Evolutionary conservation across 2,113 vertebrate species (phyloP).

Genomic region (Brienomyrus longianalis): DNA sequence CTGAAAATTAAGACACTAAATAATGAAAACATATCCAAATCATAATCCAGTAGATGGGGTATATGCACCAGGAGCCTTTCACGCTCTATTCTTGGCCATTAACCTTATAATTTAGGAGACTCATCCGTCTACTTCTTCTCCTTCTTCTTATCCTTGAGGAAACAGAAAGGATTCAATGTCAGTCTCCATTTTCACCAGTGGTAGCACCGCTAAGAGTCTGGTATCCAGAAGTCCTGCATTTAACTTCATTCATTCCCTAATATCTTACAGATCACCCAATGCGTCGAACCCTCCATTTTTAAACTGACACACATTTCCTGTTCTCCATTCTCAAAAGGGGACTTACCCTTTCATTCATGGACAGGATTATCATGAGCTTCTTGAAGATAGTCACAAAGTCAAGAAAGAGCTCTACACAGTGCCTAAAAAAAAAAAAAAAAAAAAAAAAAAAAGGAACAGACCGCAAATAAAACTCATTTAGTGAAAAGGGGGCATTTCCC

Average conservation of each 20-base stretch:
- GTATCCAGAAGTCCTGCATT: background rate
- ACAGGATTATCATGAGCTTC: constrained; percentile 88
- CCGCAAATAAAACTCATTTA: background rate
- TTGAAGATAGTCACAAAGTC: constrained; percentile 92
- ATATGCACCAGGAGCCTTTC: constrained; percentile 65
- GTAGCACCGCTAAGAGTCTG: background rate
- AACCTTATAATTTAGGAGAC: constrained; percentile 47
- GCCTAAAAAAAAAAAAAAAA: constrained; percentile 73
- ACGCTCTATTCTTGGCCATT: constrained; percentile 60
- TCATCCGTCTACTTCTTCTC: constrained; percentile 76
- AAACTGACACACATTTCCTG: background rate
- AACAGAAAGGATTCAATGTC: background rate
- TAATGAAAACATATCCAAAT: constrained; percentile 52
- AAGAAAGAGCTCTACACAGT: constrained; percentile 88
- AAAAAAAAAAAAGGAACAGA: too few species aligned
- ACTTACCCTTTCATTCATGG: constrained; percentile 84
- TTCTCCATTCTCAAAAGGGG: background rate
- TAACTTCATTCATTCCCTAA: background rate
- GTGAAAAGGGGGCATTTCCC: background rate
- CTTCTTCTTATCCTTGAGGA: constrained; percentile 78
- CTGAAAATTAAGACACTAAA: constrained; percentile 34
- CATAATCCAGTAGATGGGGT: constrained; percentile 60
- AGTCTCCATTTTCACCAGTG: background rate
- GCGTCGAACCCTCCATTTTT: background rate
- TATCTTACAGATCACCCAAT: background rate